Conservation (phyloP, 2,888 invertebrate genomes). For the Helleia helle region DNA sequence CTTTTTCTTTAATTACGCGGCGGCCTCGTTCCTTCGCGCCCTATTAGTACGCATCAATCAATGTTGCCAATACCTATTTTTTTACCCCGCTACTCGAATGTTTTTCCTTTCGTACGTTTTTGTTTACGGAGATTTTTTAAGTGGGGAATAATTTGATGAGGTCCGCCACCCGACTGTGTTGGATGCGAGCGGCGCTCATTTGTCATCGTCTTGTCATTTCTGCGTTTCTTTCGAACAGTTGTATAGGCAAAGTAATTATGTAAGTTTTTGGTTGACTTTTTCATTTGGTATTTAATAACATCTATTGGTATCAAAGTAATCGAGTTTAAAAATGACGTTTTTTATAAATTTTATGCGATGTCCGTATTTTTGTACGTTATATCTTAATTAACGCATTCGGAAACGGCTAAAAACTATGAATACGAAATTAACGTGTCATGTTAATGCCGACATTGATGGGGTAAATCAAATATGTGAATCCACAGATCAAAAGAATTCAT, state of each 20-base stretch:
- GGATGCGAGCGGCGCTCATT: constrained; percentile 66
- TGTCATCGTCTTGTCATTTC: constrained; percentile 75
- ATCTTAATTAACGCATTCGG: constrained; percentile 8
- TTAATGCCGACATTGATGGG: constrained; percentile 63
- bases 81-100: constrained; percentile 55
- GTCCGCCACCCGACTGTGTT: constrained; percentile 71
- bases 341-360: too few species aligned
- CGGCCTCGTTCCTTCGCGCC: constrained; percentile 71
- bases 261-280: constrained; percentile 61
- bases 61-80: constrained; percentile 74
- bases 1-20: constrained; percentile 67
- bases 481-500: constrained; percentile 75
- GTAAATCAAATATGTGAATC: constrained; percentile 73
- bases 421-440: constrained; percentile 63
- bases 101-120: constrained; percentile 62
- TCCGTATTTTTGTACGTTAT: neutral
- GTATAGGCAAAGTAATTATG: constrained; percentile 70
- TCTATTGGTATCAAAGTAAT: constrained; percentile 6
- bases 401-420: constrained; percentile 54
- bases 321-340: neutral
- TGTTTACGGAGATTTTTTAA: constrained; percentile 72
- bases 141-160: constrained; percentile 74
- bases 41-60: constrained; percentile 75
- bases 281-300: constrained; percentile 27
- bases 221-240: constrained; percentile 69